These are phyloP conservation scores for Calosoma granatense DNA, from an alignment of 1,140 invertebrate species.

Conservation along the genomic window DNA sequence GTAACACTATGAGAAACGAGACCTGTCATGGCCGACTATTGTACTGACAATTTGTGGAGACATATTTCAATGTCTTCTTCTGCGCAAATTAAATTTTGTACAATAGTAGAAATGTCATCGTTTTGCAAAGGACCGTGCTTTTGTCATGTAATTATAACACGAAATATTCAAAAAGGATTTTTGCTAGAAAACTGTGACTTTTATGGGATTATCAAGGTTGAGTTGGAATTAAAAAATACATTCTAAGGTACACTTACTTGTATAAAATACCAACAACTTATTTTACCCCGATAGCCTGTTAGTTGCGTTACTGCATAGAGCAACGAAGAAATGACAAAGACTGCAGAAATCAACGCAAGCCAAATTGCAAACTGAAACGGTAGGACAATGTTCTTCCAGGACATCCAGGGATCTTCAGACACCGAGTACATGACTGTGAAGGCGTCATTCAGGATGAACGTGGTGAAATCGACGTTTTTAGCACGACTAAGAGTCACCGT, in stretches of 20 bases:
- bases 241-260: background rate
- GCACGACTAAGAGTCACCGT: background rate
- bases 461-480: background rate
- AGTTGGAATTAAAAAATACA: too few species aligned
- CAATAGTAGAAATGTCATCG: too few species aligned
- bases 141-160: too few species aligned
- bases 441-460: background rate
- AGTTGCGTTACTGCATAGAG: background rate
- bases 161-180: too few species aligned
- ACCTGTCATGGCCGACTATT: too few species aligned
- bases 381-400: background rate
- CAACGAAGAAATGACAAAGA: background rate
- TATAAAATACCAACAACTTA: background rate
- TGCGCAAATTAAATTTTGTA: too few species aligned
- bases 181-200: too few species aligned
- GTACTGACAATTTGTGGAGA: too few species aligned
- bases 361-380: background rate
- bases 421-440: background rate
- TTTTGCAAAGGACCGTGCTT: too few species aligned
- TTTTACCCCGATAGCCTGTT: background rate
- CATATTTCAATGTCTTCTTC: too few species aligned
- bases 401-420: background rate
- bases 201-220: too few species aligned
- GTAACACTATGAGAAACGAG: too few species aligned
- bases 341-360: background rate